Base-by-base conservation (phyloP, 2,113 vertebrate species). In the Hyperopisus bebe region DNA sequence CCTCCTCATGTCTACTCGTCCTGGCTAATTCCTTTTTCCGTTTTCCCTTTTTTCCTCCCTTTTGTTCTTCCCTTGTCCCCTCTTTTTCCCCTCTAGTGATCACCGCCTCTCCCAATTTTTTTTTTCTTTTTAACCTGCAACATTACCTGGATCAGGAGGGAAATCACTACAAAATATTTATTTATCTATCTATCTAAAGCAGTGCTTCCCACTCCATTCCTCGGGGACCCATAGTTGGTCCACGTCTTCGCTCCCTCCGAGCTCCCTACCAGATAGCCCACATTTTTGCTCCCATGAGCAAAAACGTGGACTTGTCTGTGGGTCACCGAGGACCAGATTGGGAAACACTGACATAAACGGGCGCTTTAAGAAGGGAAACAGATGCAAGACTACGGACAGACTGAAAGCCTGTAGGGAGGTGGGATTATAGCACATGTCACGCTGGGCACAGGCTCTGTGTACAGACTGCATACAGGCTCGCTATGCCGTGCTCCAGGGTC, bases 1-100 rank as follows among this genome's bases (percentile, higher is more conserved):
- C 11, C 46, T 58, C 80, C 80, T 84, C 80, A 89, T 85, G 80
- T 85, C 77, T 89, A 19, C 80, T 62, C 51, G 17, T 50, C 35
- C 62, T 85, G 42, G 89, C 82, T 84, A 55, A 89, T 74, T 48
- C 86, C 19, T 51, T 47, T 85, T 70, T 85, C 74, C 62, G 51
- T 66, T 55, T 27, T 48, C 55, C 58, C 74, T 53, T 39, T 50
- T 62, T 46, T 19, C 87, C 27, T 27, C 13, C 17, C 44, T 48
- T 47, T 19, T 86, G 8, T 74, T 39, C 13, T 19, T 74, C 55
- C 8, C 51, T 70, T 13, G 3, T 70, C 53, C 53, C n/a, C 66
- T 13, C 58, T 88, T 58, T 35, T 44, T 42, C 44, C 46, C 39
- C n/a, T 31, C 35, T 8, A 44, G 48, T 82, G 8, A 35, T 82